Conservation (phyloP, 2,888 invertebrate species). For the Sceliomorpha sp. region DNA sequence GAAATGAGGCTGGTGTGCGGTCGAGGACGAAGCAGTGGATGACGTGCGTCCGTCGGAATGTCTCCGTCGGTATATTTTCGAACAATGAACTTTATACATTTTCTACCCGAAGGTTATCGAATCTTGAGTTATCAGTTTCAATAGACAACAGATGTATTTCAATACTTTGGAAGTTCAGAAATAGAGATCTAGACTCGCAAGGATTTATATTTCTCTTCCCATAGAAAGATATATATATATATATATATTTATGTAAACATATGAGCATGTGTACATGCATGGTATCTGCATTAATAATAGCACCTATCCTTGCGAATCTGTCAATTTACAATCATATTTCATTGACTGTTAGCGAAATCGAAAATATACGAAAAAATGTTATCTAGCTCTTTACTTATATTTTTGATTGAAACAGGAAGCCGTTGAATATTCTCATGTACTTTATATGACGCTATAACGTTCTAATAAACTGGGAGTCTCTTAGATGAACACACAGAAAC, state of each 20-base stretch:
- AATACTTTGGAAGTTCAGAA: slow-evolving; percentile 19
- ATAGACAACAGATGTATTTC: slow-evolving; percentile 26
- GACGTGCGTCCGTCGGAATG: slow-evolving; percentile 63
- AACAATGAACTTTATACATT: slow-evolving; percentile 24
- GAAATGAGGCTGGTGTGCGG: too few relatives aligned
- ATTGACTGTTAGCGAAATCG: slow-evolving; percentile 1
- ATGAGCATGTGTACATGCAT: too few relatives aligned
- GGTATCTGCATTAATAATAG: slow-evolving; percentile 8
- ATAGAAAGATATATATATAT: slow-evolving; percentile 21
- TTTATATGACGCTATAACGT: slow-evolving; percentile 9
- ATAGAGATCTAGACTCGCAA: slow-evolving; percentile 30
- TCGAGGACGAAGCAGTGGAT: too few relatives aligned
- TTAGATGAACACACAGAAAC: slow-evolving; percentile 1
- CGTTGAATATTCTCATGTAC: slow-evolving; percentile 21
- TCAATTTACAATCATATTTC: slow-evolving; percentile 1
- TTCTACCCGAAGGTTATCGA: slow-evolving; percentile 55
- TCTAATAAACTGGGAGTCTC: slow-evolving; percentile 11
- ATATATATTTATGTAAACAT: slow-evolving; percentile 10
- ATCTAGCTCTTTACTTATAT: slow-evolving; percentile 9
- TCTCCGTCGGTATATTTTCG: slow-evolving; percentile 34
- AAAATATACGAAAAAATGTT: slow-evolving; percentile 8
- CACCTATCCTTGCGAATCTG: slow-evolving; percentile 31
- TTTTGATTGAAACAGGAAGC: slow-evolving; percentile 21
- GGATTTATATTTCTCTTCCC: slow-evolving; percentile 20
- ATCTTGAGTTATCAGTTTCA: slow-evolving; percentile 47